Percentiles rank a stretch among this genome's conserved stretches.
These are phyloP conservation scores for Sceloporus undulatus DNA, from an alignment of 2,113 vertebrate species.

Conservation along the genomic window DNA sequence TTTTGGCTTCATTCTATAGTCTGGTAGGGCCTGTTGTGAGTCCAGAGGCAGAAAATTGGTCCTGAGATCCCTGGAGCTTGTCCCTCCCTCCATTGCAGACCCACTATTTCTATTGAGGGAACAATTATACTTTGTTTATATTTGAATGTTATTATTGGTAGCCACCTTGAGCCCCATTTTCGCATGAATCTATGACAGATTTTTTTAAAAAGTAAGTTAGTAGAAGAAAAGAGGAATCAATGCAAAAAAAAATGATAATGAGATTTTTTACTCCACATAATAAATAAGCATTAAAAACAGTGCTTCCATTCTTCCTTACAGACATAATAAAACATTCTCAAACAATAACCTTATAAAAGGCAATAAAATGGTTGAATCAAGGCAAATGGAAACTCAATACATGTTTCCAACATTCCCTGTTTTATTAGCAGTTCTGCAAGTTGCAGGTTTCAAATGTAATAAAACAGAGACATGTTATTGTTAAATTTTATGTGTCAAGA, in stretches of 20 bases:
- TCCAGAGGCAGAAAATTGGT: no score
- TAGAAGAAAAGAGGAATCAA: slow-evolving; percentile 38
- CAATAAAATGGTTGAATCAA: slow-evolving; percentile 2
- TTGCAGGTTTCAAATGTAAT: background rate
- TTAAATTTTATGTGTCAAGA: background rate
- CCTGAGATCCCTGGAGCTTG: no score
- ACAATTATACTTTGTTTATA: background rate
- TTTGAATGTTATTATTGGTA: no score
- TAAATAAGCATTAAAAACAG: background rate
- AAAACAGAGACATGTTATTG: background rate
- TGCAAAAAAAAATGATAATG: slow-evolving; percentile 41
- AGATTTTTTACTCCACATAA: background rate
- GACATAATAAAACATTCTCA: slow-evolving; percentile 11
- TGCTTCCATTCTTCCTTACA: slow-evolving; percentile 30
- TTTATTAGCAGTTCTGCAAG: background rate
- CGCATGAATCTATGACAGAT: no score
- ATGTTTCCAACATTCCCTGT: no score
- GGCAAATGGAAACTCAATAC: no score
- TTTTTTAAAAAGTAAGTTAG: background rate
- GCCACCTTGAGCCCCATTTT: no score
- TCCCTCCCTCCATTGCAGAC: slow-evolving; percentile 6
- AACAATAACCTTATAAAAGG: slow-evolving; percentile 25
- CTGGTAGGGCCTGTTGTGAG: no score
- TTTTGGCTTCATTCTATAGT: no score
- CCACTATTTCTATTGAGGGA: slow-evolving; percentile 44